A percentile compares a stretch with the other conserved stretches of the same genome.
These are phyloP conservation scores for Anhinga rufa DNA, from an alignment of 2,113 vertebrate species.

Conservation along the genomic window DNA sequence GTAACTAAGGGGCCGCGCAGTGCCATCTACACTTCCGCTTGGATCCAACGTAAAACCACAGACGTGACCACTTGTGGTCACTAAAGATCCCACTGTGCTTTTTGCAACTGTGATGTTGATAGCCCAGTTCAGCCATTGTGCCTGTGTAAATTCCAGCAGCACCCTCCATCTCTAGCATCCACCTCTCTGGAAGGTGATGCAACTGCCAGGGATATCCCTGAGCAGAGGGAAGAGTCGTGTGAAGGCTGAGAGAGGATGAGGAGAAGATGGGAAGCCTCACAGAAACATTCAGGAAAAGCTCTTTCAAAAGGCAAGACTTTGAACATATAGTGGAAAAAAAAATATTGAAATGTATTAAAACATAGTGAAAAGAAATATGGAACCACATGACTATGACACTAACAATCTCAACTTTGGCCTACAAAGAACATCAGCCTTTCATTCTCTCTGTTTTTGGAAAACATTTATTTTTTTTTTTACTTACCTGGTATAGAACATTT, in stretches of 20 bases:
- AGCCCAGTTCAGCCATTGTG: not conserved
- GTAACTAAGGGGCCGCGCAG: not conserved
- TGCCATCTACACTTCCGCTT: not conserved
- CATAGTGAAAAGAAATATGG: not conserved
- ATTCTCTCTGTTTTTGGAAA: not conserved
- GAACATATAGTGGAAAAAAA: not conserved
- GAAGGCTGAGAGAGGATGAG: not conserved
- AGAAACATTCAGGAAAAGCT: not conserved
- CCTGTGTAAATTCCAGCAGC: not conserved
- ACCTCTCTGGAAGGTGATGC: not conserved
- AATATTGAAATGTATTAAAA: not conserved
- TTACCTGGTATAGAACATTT: not conserved
- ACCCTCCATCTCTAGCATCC: not conserved
- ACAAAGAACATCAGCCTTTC: not conserved
- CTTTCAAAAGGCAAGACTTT: not conserved
- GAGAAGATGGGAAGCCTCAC: not conserved
- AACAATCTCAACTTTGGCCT: not conserved
- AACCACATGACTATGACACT: not conserved
- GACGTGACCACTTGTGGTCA: not conserved
- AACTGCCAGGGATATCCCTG: not conserved
- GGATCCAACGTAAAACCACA: not conserved
- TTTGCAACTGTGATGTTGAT: fast-evolving
- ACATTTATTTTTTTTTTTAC: not conserved
- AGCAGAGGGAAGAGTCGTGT: not conserved
- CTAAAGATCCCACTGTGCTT: not conserved